These are phyloP conservation scores for Watsonalla cultraria DNA, from an alignment of 2,888 invertebrate species.

Conservation along the genomic window DNA sequence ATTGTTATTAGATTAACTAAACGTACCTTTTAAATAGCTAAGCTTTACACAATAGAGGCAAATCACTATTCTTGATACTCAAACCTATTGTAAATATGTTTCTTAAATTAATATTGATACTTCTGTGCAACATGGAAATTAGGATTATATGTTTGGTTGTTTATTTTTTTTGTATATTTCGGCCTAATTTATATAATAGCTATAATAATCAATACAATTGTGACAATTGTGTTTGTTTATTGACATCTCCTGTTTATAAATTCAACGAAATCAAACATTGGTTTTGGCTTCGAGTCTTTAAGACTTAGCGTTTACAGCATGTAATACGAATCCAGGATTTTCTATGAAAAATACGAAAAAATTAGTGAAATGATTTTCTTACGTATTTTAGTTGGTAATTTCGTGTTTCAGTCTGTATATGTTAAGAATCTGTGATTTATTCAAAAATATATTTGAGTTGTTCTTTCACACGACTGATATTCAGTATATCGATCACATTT, in stretches of 20 bases:
- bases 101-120: slow-evolving; percentile 36
- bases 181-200: slow-evolving; percentile 7
- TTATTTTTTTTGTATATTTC: slow-evolving; percentile 17
- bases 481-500: slow-evolving; percentile 34
- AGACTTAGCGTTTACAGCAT: too few species aligned
- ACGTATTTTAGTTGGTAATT: too few species aligned
- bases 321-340: too few species aligned
- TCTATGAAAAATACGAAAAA: too few species aligned
- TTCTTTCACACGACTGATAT: slow-evolving; percentile 51
- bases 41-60: slow-evolving; percentile 42
- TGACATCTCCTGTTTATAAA: too few species aligned
- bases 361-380: too few species aligned
- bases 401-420: too few species aligned
- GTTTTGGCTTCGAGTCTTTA: too few species aligned
- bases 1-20: slow-evolving; percentile 13
- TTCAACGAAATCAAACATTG: neutral
- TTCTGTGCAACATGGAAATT: slow-evolving; percentile 31
- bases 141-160: slow-evolving; percentile 14
- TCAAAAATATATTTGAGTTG: slow-evolving; percentile 15
- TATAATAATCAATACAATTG: slow-evolving; percentile 1
- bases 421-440: neutral
- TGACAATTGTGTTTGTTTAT: neutral
- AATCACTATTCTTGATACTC: slow-evolving; percentile 70
- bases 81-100: slow-evolving; percentile 64
- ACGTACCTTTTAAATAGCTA: slow-evolving; percentile 27